Evolutionary conservation across 1,140 invertebrate genomes (phyloP), one percentile per base, ranked within the genome.

Genomic region (Maniola jurtina): DNA sequence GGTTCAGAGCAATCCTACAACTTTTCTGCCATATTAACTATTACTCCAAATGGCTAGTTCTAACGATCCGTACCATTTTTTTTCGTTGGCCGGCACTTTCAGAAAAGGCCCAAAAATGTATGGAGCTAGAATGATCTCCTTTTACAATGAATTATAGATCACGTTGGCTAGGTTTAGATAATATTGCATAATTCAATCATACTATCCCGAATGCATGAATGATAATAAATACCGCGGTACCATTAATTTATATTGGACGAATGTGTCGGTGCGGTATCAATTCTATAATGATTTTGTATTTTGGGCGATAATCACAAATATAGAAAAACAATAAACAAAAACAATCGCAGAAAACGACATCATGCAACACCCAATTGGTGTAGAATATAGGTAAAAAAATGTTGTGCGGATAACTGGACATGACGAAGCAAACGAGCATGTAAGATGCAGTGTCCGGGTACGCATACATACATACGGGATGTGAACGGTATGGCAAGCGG

Each of bases 81-180:
- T n/a, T n/a, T n/a, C n/a, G n/a, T n/a, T n/a, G n/a, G n/a, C n/a
- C n/a, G n/a, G n/a, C n/a, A n/a, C n/a, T n/a, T n/a, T n/a, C n/a
- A n/a, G n/a, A n/a, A n/a, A n/a, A n/a, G n/a, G n/a, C n/a, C n/a
- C n/a, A n/a, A n/a, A n/a, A n/a, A n/a, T n/a, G n/a, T n/a, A n/a
- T n/a, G n/a, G n/a, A n/a, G n/a, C n/a, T n/a, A n/a, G n/a, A n/a
- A n/a, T n/a, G n/a, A n/a, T n/a, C n/a, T n/a, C n/a, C n/a, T 90
- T 86, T 77, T 82, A 78, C 79, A 84, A 88, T 88, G 81, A 88
- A 82, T 79, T 88, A 88, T 86, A 77, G 79, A 80, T 72, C 78
- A 79, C 68, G 72, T 80, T 68, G 59, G 61, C 67, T 72, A 75
- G 64, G 68, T 55, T 76, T 72, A 75, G 73, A 75, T 58, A 71